Conservation (phyloP, 2,888 invertebrate genomes). For the Cephus rjabovi region DNA sequence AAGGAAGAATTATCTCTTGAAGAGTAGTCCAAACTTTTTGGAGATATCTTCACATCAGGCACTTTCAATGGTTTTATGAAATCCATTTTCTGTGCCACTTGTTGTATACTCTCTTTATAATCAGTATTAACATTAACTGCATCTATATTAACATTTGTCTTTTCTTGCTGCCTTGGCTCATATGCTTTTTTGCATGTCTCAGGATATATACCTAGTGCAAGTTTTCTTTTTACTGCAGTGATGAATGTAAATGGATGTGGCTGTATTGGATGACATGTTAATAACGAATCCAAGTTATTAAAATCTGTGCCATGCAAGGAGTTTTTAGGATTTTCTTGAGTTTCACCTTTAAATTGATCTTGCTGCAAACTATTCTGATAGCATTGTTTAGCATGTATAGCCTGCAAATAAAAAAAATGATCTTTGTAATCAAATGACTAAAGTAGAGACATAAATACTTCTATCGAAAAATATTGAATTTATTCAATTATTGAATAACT, state of each 20-base stretch:
- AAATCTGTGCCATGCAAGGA: slow-evolving; percentile 12
- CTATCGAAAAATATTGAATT: background rate
- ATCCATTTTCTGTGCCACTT: slow-evolving; percentile 50
- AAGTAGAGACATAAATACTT: slow-evolving; percentile 3
- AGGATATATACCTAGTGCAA: slow-evolving; percentile 53
- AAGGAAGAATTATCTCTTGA: slow-evolving; percentile 48
- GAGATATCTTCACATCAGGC: slow-evolving; percentile 61
- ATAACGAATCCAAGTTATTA: slow-evolving; percentile 29
- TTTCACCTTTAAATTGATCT: slow-evolving; percentile 28
- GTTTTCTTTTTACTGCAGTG: slow-evolving; percentile 72
- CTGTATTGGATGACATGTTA: slow-evolving; percentile 55
- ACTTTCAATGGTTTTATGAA: slow-evolving; percentile 59
- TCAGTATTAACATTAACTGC: slow-evolving; percentile 8
- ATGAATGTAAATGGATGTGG: slow-evolving; percentile 74
- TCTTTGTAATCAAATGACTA: slow-evolving; percentile 3
- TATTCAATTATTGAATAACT: slow-evolving; percentile 29
- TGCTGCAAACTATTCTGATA: slow-evolving; percentile 33
- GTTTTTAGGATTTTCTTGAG: slow-evolving; percentile 29
- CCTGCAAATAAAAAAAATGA: slow-evolving; percentile 27
- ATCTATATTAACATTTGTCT: slow-evolving; percentile 15
- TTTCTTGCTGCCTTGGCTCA: slow-evolving; percentile 28
- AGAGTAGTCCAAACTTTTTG: slow-evolving; percentile 56
- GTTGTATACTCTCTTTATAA: slow-evolving; percentile 30
- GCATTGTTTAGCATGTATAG: slow-evolving; percentile 35
- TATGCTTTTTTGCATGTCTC: slow-evolving; percentile 40